Evolutionary conservation across 1,140 invertebrate genomes (phyloP), one percentile per base, ranked within the genome.

Genomic region (Linepithema humile): DNA sequence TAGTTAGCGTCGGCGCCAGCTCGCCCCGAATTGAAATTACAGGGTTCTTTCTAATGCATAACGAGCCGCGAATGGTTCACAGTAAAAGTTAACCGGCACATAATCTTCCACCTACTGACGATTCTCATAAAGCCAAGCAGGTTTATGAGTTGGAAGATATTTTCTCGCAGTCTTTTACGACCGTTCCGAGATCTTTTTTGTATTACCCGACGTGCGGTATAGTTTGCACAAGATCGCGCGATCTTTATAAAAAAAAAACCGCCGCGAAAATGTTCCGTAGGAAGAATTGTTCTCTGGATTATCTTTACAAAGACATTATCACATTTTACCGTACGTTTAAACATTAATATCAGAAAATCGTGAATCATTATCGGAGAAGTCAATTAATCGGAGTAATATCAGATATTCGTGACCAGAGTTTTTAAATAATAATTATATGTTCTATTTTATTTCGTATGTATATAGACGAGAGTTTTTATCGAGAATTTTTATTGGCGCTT

Each of bases 91-190:
- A 50, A n/a, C 10, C 43, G 32, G 32, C 32, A 62, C n/a, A 50
- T 64, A 78, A 69, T 62, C 53, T 60, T 35, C n/a, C 35, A 50
- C 1, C 3, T 15, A 59, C 40, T 32, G 15, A 20, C 26, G 29
- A 4, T 17, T 40, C 32, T 59, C 57, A 15, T 65, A 84, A 86
- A 80, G 23, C 7, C 32, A 57, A 12, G n/a, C 20, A n/a, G 64
- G 20, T 84, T 86, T 86, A 84, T 45, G 73, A 67, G 65, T 15
- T 59, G 26, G 40, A 80, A 64, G 57, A 72, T 75, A 43, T 73
- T 73, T 72, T 43, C 62, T 60, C 35, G 53, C 3, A 35, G 62
- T 9, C 40, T 84, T 70, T 70, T 85, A 60, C 12, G 75, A 50
- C 1, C 48, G 45, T n/a, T 35, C 5, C 32, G 72, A 83, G 72